A percentile compares a stretch with the other conserved stretches of the same genome.
These are phyloP conservation scores for Microcaecilia unicolor DNA, from an alignment of 2,797 vertebrate species.

Conservation along the genomic window DNA sequence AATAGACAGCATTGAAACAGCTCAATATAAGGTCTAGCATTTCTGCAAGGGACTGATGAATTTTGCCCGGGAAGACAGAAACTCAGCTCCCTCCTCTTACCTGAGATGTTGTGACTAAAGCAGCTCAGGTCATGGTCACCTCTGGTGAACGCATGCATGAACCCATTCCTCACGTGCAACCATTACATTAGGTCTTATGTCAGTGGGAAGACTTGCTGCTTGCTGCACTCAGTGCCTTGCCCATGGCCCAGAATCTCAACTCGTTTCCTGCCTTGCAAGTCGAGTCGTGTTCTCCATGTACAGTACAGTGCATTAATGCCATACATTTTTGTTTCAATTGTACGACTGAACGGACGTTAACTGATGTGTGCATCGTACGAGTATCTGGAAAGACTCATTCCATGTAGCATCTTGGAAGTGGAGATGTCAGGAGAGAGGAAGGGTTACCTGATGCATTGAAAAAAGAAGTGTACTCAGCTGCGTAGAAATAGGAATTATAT, in stretches of 20 bases:
- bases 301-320: background rate
- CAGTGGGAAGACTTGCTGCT: conserved; percentile 42
- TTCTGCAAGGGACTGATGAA: conserved; percentile 18
- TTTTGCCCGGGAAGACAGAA: conserved; percentile 18
- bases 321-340: conserved; percentile 25
- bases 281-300: conserved; percentile 10
- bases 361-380: too few relatives aligned
- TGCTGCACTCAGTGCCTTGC: conserved; percentile 51
- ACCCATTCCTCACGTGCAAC: conserved; percentile 34
- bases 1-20: conserved; percentile 25
- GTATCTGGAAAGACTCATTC: conserved; percentile 9
- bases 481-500: conserved; percentile 33
- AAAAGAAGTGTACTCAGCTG: conserved; percentile 39
- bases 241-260: conserved; percentile 43
- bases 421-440: too few relatives aligned
- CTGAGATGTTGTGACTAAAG: conserved; percentile 22
- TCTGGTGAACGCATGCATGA: conserved; percentile 35
- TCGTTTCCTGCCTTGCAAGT: conserved; percentile 54
- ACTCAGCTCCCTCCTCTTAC: conserved; percentile 18
- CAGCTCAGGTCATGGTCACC: conserved; percentile 38
- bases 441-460: too few relatives aligned
- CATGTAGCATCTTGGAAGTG: background rate
- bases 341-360: too few relatives aligned
- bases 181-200: conserved; percentile 47
- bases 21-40: conserved; percentile 25